Base-by-base conservation (phyloP, 2,888 invertebrate species). In the Chironomus tentans region DNA sequence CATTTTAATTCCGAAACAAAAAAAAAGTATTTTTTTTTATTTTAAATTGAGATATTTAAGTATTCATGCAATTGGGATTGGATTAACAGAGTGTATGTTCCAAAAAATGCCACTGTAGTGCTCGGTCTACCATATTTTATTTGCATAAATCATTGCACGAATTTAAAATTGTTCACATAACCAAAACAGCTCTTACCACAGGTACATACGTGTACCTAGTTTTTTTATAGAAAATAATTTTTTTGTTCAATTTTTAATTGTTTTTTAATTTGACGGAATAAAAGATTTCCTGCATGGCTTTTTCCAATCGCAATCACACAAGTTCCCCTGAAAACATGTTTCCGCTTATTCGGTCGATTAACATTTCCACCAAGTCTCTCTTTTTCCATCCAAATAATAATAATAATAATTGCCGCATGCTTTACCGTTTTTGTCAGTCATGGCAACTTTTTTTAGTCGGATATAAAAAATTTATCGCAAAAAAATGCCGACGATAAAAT, bases 281-380 rank as follows among this genome's bases (percentile, higher is more conserved):
- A 21, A 48, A 68, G 65, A 68, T 74, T 74, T 74, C 74, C 74
- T 62, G 74, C 28, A 48, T 70, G 48, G 22, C 62, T 73, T 73
- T 50, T 62, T 73, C 28, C 61, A 73, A 73, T 73, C 28, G 10
- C 28, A 38, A 68, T 38, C 15, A 46, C 46, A 15, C n/a, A 46
- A 21, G n/a, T 68, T 68, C n/a, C 38, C 68, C 24, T 5, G 12
- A 15, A 65, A 28, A 28, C 68, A 38, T 74, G 74, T 74, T 74
- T 74, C 74, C 74, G 74, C 74, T 74, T n/a, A 28, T 46, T 68
- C 68, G 68, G 38, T 46, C 46, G n/a, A 74, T 74, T 74, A 74
- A 62, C 74, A 74, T 68, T 65, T 38, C 12, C 47, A 62, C 12
- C 62, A 22, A 21, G 18, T 21, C 15, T 50, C 56, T 38, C 10